A percentile compares a stretch with the other conserved stretches of the same genome.
Conservation (phyloP, 2,888 invertebrate genomes). For the Drosophila paranaensis region DNA sequence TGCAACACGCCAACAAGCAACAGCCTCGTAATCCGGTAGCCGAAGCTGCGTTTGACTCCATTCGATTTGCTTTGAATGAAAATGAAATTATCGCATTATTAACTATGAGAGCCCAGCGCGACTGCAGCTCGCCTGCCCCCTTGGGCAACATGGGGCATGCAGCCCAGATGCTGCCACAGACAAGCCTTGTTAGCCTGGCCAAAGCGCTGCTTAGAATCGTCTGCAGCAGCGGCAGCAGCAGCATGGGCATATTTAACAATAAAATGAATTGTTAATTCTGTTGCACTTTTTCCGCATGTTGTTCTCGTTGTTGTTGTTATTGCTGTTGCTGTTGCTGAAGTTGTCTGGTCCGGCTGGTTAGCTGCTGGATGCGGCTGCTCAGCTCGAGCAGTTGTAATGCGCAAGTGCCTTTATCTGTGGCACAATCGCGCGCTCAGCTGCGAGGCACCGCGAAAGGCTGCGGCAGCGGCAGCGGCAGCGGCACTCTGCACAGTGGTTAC, state of each 20-base stretch:
- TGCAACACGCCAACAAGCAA: conserved; percentile 69
- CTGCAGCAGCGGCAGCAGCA: conserved; percentile 13
- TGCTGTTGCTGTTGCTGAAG: conserved; percentile 29
- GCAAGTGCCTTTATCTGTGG: conserved; percentile 79
- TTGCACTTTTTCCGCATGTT: conserved; percentile 66
- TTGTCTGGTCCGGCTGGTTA: conserved; percentile 27
- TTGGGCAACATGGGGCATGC: conserved; percentile 5
- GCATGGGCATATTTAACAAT: conserved; percentile 72
- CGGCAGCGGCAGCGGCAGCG: conserved; percentile 20
- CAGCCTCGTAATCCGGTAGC: conserved; percentile 73
- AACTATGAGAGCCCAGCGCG: conserved; percentile 61
- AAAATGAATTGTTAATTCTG: conserved; percentile 80
- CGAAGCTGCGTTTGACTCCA: conserved; percentile 42
- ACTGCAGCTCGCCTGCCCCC: conserved; percentile 6
- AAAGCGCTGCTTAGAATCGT: conserved; percentile 50
- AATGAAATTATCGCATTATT: conserved; percentile 81
- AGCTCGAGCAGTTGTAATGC: conserved; percentile 65
- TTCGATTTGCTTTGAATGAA: conserved; percentile 81
- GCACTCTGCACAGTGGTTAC: conserved; percentile 39
- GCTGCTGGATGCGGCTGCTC: conserved; percentile 45
- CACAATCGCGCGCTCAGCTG: conserved; percentile 70
- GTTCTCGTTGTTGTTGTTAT: conserved; percentile 3
- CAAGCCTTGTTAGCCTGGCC: conserved; percentile 67
- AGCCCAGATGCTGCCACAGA: conserved; percentile 40
- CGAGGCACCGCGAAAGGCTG: conserved; percentile 30